Percentiles rank a stretch among this genome's conserved stretches.
These are phyloP conservation scores for Dendrocincla fuliginosa DNA, from an alignment of 2,797 vertebrate genomes.

Conservation along the genomic window DNA sequence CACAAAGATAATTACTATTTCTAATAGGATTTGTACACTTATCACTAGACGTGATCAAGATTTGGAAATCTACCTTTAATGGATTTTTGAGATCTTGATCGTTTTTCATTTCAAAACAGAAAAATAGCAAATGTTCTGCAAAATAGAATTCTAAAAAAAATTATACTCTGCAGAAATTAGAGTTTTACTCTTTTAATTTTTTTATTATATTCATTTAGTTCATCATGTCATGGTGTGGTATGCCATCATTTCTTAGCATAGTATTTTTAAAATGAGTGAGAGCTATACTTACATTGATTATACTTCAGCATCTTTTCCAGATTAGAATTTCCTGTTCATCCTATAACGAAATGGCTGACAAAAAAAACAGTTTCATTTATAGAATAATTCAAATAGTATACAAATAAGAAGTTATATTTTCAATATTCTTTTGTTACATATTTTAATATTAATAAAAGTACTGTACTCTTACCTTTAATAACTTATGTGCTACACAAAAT, in stretches of 20 bases:
- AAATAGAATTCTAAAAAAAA: not conserved
- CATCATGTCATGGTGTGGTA: not conserved
- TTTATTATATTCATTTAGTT: not conserved
- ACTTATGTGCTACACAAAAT: not conserved
- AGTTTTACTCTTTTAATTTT: not conserved
- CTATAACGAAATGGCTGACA: not conserved
- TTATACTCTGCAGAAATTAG: not conserved
- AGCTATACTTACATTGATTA: not conserved
- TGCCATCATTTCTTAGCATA: not conserved
- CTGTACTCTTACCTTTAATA: not conserved
- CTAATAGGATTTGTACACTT: not conserved
- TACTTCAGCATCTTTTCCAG: not conserved
- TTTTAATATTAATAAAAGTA: not conserved
- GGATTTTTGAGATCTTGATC: not conserved
- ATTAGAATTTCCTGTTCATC: not conserved
- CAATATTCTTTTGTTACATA: not conserved
- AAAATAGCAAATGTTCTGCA: not conserved
- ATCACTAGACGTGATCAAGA: not conserved
- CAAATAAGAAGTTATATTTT: not conserved
- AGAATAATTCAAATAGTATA: not conserved
- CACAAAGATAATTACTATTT: not conserved
- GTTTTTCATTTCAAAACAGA: not conserved
- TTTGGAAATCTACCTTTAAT: not conserved
- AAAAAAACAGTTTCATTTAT: not conserved
- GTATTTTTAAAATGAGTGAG: not conserved